Evolutionary conservation across 2,797 vertebrate genomes (phyloP).

Genomic region (Oophaga sylvatica): DNA sequence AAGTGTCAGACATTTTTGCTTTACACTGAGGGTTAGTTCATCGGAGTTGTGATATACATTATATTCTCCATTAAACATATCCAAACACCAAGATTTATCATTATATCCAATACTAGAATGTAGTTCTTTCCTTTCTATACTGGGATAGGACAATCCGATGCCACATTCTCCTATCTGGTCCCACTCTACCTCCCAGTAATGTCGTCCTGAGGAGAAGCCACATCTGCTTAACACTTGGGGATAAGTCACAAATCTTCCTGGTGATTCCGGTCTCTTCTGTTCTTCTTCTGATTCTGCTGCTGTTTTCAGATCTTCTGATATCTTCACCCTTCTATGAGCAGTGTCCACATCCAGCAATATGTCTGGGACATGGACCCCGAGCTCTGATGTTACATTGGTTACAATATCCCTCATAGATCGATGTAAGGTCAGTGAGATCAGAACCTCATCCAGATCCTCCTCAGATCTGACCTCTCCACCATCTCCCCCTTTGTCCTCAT

Average conservation of each 20-base stretch:
- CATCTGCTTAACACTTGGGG: conserved; percentile 61
- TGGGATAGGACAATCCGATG: conserved; percentile 30
- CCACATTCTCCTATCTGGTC: neutral
- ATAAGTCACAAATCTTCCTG: conserved; percentile 7
- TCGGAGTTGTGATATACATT: neutral
- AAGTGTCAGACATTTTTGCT: neutral
- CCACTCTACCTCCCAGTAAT: conserved; percentile 24
- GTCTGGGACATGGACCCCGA: neutral
- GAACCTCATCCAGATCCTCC: conserved; percentile 19
- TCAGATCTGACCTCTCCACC: neutral
- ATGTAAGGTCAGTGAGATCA: conserved; percentile 18
- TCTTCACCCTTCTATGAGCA: neutral
- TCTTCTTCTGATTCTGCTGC: neutral
- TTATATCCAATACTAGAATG: conserved; percentile 12
- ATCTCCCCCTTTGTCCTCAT: neutral
- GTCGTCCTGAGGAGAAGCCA: neutral
- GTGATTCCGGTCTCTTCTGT: neutral
- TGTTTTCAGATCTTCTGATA: conserved; percentile 12
- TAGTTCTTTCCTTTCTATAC: neutral
- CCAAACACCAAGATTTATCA: conserved; percentile 27
- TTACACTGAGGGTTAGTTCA: too few relatives aligned
- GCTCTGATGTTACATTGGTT: neutral
- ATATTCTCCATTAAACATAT: conserved; percentile 4
- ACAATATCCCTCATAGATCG: conserved; percentile 6
- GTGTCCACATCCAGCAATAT: neutral